Evolutionary conservation across 1,140 invertebrate species (phyloP), one percentile per base, ranked within the genome.

Genomic region (Drosophila funebris): DNA sequence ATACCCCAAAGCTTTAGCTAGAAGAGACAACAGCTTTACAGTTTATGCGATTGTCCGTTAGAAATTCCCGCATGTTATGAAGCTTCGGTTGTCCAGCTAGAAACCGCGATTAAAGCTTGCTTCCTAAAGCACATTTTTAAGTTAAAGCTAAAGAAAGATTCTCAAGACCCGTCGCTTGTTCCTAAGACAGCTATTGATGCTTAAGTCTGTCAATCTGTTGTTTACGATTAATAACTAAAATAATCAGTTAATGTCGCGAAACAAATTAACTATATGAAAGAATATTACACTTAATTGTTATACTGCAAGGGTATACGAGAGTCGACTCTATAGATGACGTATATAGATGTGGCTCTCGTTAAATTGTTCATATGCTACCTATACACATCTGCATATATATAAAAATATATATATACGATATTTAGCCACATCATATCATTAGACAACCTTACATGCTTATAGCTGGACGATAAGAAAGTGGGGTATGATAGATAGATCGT

Each of bases 381-480:
- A 20, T 27, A 29, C 31, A 22, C 14, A 36, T 33, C 31, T 53
- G 54, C 4, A 36, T 13, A 48, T 52, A 61, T 27, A 41, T 56
- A 48, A 27, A 44, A n/a, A 48, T 29, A 48, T 27, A 33, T 57
- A 33, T 46, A 22, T 44, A 69, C 41, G 22, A 61, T 50, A 52
- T 43, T 37, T 68, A 57, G 36, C 27, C 39, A 36, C 43, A 66
- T 85, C 81, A 84, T 84, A 84, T 84, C 81, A 84, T 76, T 78
- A 84, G 48, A 41, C 73, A 64, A 50, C 80, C 33, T 36, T 58
- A 61, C 46, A 52, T 52, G 48, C 48, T 33, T 52, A 52, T 52
- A 41, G 39, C 39, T 41, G 16, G 39, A 16, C 18, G 5, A 52
- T 7, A 9, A 29, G 29, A 31, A 18, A n/a, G n/a, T n/a, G 6